Evolutionary conservation across 2,888 invertebrate species (phyloP).

Genomic region (Stramonita haemastoma): DNA sequence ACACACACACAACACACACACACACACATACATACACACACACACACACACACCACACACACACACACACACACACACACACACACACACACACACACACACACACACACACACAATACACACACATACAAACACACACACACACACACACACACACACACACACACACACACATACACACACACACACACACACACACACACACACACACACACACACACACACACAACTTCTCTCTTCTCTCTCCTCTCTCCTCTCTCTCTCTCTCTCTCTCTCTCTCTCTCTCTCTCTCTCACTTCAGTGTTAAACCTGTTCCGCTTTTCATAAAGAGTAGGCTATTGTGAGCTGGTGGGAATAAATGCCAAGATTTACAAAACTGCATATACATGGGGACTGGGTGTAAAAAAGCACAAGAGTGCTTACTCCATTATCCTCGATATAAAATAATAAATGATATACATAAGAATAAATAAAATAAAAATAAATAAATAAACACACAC

Average conservation of each 20-base stretch:
- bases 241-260: background rate
- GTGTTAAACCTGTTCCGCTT: too few species aligned
- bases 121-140: background rate
- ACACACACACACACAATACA: background rate
- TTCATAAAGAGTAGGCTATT: too few species aligned
- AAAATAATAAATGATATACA: too few species aligned
- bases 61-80: too few species aligned
- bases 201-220: background rate
- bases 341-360: too few species aligned
- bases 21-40: background rate
- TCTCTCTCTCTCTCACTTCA: background rate
- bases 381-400: too few species aligned
- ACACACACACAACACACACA: too few species aligned
- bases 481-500: background rate
- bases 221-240: background rate
- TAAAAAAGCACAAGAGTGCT: too few species aligned
- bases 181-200: background rate
- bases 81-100: background rate
- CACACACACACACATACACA: background rate
- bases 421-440: too few species aligned
- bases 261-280: constrained; percentile 3
- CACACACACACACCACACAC: background rate
- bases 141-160: background rate
- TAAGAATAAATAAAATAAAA: too few species aligned
- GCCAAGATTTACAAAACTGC: too few species aligned